Percentiles rank a stretch among this genome's conserved stretches.
Evolutionary conservation across 2,888 invertebrate genomes (phyloP).

Genomic region (Brachyopa scutellaris): DNA sequence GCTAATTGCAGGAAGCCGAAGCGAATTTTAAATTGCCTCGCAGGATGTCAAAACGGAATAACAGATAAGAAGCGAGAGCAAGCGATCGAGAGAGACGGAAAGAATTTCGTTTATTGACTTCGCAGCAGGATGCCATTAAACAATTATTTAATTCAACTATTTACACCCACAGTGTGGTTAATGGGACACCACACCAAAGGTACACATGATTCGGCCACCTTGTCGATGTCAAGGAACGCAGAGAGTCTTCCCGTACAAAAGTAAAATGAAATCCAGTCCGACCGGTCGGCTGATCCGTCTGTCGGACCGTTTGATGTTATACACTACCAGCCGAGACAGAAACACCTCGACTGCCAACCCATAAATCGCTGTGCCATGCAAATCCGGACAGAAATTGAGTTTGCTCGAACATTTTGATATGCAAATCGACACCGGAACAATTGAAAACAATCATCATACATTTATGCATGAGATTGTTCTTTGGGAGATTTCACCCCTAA

Average conservation of each 20-base stretch:
- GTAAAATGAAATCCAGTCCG: no score
- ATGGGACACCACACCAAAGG: not conserved
- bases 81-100: not conserved
- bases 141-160: slow-evolving; percentile 31
- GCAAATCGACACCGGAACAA: slow-evolving; percentile 75
- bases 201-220: not conserved
- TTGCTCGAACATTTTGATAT: slow-evolving; percentile 74
- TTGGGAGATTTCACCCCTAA: slow-evolving; percentile 66
- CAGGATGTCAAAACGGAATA: slow-evolving; percentile 59
- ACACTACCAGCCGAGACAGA: slow-evolving; percentile 23
- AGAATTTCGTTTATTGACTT: slow-evolving; percentile 14
- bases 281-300: no score
- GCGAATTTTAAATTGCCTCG: slow-evolving; percentile 68
- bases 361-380: slow-evolving; percentile 64
- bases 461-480: slow-evolving; percentile 75
- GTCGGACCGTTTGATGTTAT: slow-evolving; percentile 8
- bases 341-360: slow-evolving; percentile 54
- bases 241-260: no score
- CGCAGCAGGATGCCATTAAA: not conserved
- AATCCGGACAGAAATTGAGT: slow-evolving; percentile 71
- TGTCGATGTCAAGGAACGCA: not conserved
- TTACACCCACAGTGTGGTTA: slow-evolving; percentile 30
- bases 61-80: slow-evolving; percentile 9
- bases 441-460: slow-evolving; percentile 75
- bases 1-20: slow-evolving; percentile 70